phyloP scores from a whole-genome alignment of 2,797 vertebrate species.

The Thripadectes ignobilis region DNA sequence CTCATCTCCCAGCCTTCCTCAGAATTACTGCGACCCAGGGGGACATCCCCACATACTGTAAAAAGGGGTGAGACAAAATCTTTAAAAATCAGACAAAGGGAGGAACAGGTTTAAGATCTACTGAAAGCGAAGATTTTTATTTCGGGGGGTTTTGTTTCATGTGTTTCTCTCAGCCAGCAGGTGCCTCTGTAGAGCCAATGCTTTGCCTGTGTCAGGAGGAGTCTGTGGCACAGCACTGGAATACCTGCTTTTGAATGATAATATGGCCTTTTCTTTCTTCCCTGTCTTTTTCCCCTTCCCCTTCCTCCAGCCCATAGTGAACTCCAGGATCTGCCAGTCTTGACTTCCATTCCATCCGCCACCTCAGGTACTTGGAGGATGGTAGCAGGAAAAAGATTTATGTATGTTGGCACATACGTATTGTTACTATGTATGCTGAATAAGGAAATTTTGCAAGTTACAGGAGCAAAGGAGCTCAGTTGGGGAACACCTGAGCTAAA shows the following conservation, averaged over 20 bases:
- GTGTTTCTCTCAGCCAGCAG: conserved; percentile 67
- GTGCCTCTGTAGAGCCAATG: conserved; percentile 66
- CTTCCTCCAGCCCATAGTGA: not conserved
- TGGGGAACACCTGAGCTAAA: not conserved
- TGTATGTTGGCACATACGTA: rapidly evolving
- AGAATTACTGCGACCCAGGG: not conserved
- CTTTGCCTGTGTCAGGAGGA: not conserved
- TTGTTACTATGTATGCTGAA: not conserved
- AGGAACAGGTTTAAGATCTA: not conserved
- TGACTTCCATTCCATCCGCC: not conserved
- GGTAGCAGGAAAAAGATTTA: not conserved
- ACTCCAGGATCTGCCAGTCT: not conserved
- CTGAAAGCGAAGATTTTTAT: not conserved
- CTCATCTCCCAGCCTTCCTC: not conserved
- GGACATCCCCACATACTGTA: not conserved
- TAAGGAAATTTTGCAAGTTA: not conserved
- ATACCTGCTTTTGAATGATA: conserved; percentile 44
- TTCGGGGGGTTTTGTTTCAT: not conserved
- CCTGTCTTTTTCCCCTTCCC: not conserved
- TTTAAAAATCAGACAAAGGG: not conserved
- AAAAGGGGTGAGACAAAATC: not conserved
- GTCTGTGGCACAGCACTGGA: conserved; percentile 2
- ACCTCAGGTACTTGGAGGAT: not conserved
- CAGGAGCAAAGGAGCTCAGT: not conserved
- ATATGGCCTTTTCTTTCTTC: conserved; percentile 4